Percentiles rank a stretch among this genome's conserved stretches.
These are phyloP conservation scores for Brachyptera risi DNA, from an alignment of 2,888 invertebrate species.

Conservation along the genomic window DNA sequence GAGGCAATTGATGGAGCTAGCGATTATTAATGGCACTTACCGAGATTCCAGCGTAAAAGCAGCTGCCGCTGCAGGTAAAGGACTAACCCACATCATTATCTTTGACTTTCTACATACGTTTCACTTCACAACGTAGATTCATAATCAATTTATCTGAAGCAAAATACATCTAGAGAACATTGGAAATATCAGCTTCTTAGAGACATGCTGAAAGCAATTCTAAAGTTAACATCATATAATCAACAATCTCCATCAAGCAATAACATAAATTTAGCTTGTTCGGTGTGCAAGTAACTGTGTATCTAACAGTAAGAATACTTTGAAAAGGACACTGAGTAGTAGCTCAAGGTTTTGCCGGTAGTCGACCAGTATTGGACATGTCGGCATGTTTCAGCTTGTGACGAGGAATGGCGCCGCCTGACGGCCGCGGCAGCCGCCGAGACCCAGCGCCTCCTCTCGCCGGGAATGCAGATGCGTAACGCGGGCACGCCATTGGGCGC, in stretches of 20 bases:
- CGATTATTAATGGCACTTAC: conserved; percentile 99
- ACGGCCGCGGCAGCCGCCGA: conserved; percentile 75
- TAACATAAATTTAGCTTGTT: no score
- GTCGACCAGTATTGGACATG: conserved; percentile 9
- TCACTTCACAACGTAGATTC: not conserved
- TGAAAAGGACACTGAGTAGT: no score
- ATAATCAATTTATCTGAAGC: no score
- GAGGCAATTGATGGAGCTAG: conserved; percentile 98
- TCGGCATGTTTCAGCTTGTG: conserved; percentile 56
- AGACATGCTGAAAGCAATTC: no score
- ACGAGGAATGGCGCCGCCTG: conserved; percentile 81
- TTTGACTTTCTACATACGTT: not conserved
- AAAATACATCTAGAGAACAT: no score
- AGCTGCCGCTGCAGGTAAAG: conserved; percentile 73
- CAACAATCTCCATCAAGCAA: no score
- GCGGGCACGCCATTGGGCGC: conserved; percentile 81
- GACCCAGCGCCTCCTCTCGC: conserved; percentile 67
- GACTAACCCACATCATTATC: not conserved
- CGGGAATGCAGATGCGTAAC: conserved; percentile 56
- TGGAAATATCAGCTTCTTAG: no score
- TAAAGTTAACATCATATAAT: no score
- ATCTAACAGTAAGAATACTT: no score
- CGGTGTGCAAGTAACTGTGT: no score
- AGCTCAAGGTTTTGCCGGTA: conserved; percentile 5
- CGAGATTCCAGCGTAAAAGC: conserved; percentile 91